These are phyloP conservation scores for Chondrilla cf. caribensis DNA, from an alignment of 37 sponge, comb jelly and placozoan genomes.

Conservation along the genomic window DNA sequence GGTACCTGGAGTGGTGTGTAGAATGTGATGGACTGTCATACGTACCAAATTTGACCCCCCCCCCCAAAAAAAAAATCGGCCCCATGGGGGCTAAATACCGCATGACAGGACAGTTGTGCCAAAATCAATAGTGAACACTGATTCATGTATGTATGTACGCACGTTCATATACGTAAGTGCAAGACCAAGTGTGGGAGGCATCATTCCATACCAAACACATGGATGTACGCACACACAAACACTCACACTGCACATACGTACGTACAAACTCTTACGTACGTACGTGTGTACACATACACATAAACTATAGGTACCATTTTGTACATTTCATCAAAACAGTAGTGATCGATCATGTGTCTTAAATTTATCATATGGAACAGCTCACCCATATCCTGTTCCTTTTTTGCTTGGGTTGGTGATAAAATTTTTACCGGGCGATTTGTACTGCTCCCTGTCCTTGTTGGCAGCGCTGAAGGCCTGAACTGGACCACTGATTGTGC, in stretches of 20 bases:
- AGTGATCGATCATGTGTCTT: not conserved
- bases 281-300: not conserved
- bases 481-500: slow-evolving; percentile 66
- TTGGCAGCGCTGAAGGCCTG: slow-evolving; percentile 69
- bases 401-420: slow-evolving; percentile 82
- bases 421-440: slow-evolving; percentile 83
- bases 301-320: not conserved
- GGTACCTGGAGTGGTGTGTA: too few relatives aligned
- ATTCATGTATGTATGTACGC: not conserved
- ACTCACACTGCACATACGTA: not conserved
- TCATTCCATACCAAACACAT: too few relatives aligned
- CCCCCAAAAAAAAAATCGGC: too few relatives aligned
- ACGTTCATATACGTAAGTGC: not conserved
- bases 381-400: slow-evolving; percentile 96
- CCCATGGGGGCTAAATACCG: too few relatives aligned
- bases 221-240: too few relatives aligned
- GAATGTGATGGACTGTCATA: too few relatives aligned
- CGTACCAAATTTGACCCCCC: too few relatives aligned
- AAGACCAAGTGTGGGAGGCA: too few relatives aligned
- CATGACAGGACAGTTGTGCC: too few relatives aligned
- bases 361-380: not conserved
- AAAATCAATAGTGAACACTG: too few relatives aligned
- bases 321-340: too few relatives aligned
- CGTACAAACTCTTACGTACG: not conserved
- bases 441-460: slow-evolving; percentile 48